Base-by-base conservation (phyloP, 2,888 invertebrate species). In the Dinocampus coccinellae region DNA sequence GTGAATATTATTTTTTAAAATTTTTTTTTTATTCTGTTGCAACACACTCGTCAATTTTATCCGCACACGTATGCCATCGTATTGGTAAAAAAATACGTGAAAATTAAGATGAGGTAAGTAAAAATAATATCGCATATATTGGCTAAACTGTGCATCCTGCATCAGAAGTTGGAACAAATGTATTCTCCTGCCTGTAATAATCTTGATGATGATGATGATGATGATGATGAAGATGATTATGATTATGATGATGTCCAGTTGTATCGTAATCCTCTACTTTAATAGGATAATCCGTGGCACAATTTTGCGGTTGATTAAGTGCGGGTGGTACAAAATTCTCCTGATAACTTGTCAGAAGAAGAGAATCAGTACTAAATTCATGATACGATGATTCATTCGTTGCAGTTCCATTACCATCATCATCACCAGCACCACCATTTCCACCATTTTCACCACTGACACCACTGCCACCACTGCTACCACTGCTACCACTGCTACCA, bases 341-440 rank as follows among this genome's bases (percentile, higher is more conserved):
- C 76, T 86, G 85, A 73, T 87, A 87, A 73, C 84, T 84, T 2
- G 85, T 85, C 26, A 87, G 74, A 42, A 82, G 69, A 2, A 85
- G 82, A 39, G 87, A 85, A 42, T 80, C 26, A 16, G 22, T 57
- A 39, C 57, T 58, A 3, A 22, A 84, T 63, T 84, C 86, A 36
- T 85, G 85, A 58, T 83, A 90, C 62, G 90, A 85, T 65, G 86
- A 87, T 65, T 88, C 80, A 42, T 36, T 29, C 11, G 55, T 67
- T 77, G 86, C 88, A 74, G 86, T 86, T 79, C 16, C 47, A 4
- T 29, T 29, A 47, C 47, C 16, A 47, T 2, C n/a, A 42, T 16
- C 16, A 47, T 16, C 16, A 47, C n/a, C 47, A 47, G n/a, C 47
- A 47, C 16, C 16, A n/a, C 16, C 47, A 20, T n/a, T n/a, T n/a